Base-by-base conservation (phyloP, 1,140 invertebrate genomes). In the Drosophila arizonae region DNA sequence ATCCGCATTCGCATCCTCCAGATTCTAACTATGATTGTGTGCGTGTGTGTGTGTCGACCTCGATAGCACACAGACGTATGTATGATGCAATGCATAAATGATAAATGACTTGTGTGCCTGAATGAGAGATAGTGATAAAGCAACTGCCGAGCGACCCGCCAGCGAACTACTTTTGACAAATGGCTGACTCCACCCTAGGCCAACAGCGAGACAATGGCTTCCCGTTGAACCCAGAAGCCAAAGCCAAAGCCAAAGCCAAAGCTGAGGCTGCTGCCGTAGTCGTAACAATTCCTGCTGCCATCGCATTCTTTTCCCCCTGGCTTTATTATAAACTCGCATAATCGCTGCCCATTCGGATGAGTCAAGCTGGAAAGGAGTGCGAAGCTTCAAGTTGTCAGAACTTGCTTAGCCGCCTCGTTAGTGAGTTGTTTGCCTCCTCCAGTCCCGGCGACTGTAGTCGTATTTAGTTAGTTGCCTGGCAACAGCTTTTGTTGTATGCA, bases 271-370 rank as follows among this genome's bases (percentile, higher is more conserved):
- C 11, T 39, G 36, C 36, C 36, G 3, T 8, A 39, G 36, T 39
- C 33, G 15, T n/a, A 15, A 24, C 45, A 17, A 15, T 55, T 66
- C 8, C 10, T 21, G 30, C 33, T 24, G 43, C 30, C 26, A 39
- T 39, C 17, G 30, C 46, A 46, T 55, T 56, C 26, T 63, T 39
- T 48, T 13, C 30, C 8, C 58, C 21, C 33, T 70, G 79, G 76
- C 82, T 82, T 81, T 87, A 86, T 86, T 87, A 87, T 86, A 86
- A 86, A 86, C 82, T 86, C 79, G 72, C 82, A 86, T 86, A 86
- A 86, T 86, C 82, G 82, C 72, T 65, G 55, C 41, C 79, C 79
- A 87, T 81, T 87, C 78, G 55, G 57, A 55, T 80, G 58, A 50
- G 51, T 58, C 56, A 69, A 36, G 61, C 33, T 28, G 50, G 43